Percentiles rank a stretch among this genome's conserved stretches.
Evolutionary conservation across 2,797 vertebrate genomes (phyloP).

Genomic region (Danio kyathit): DNA sequence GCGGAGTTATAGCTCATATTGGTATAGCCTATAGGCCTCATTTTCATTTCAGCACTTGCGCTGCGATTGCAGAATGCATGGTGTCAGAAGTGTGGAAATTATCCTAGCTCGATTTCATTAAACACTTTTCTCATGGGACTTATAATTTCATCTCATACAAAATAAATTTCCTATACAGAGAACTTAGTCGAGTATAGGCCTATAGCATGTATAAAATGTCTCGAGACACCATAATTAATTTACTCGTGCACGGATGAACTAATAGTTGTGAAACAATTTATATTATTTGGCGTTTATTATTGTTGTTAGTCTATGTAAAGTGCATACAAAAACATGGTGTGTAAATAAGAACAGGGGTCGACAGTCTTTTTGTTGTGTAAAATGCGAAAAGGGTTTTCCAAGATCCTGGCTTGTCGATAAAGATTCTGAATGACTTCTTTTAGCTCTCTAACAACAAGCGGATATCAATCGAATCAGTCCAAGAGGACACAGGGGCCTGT

Average conservation of each 20-base stretch:
- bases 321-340: no score
- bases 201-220: not conserved
- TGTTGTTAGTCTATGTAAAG: no score
- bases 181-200: not conserved
- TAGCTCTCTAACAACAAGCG: not conserved
- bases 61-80: slow-evolving; percentile 38
- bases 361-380: slow-evolving; percentile 4
- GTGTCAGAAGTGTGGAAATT: slow-evolving; percentile 53
- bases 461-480: not conserved
- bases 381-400: not conserved
- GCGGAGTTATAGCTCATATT: slow-evolving; percentile 24
- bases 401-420: not conserved
- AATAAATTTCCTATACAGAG: not conserved
- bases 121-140: not conserved
- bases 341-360: not conserved
- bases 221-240: not conserved
- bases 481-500: not conserved
- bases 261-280: no score
- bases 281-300: no score
- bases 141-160: not conserved
- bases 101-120: not conserved
- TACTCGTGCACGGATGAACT: no score
- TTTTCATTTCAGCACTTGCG: slow-evolving; percentile 56
- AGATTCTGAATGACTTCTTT: not conserved
- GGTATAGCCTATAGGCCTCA: slow-evolving; percentile 40